Conservation (phyloP, 2,797 vertebrate species). For the Apodemus agrarius region DNA sequence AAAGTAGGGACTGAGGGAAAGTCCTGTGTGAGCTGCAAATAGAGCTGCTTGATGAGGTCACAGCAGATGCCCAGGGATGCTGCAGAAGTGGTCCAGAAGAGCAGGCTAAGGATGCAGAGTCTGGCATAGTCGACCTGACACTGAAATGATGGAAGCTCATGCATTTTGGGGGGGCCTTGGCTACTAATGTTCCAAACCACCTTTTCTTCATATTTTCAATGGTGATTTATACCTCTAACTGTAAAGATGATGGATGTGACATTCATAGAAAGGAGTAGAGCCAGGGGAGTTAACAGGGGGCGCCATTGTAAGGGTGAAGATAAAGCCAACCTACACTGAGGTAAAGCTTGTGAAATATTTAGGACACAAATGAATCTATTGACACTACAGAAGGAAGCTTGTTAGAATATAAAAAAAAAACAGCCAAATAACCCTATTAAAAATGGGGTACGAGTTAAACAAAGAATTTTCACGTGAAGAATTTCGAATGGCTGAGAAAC, state of each 20-base stretch:
- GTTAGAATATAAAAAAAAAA: not conserved
- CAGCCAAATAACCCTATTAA: too few species aligned
- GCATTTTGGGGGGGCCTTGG: not conserved
- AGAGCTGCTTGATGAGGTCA: not conserved
- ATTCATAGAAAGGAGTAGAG: not conserved
- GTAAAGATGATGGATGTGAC: too few species aligned
- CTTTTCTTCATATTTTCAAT: not conserved
- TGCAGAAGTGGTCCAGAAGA: not conserved
- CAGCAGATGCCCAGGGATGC: not conserved
- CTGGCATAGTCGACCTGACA: not conserved
- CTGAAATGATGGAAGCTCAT: not conserved
- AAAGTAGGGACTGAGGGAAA: not conserved
- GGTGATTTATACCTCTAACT: not conserved
- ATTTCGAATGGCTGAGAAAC: too few species aligned
- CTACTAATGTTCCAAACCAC: not conserved
- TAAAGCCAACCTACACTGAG: not conserved
- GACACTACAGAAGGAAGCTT: not conserved
- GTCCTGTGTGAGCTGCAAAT: not conserved
- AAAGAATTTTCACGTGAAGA: too few species aligned
- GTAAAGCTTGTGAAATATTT: not conserved
- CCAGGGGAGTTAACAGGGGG: not conserved
- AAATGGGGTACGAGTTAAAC: too few species aligned
- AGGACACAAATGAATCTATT: not conserved
- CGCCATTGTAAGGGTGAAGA: not conserved
- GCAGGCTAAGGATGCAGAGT: not conserved